phyloP scores from a whole-genome alignment of 1,140 invertebrate species.

The Diorhabda sublineata region DNA sequence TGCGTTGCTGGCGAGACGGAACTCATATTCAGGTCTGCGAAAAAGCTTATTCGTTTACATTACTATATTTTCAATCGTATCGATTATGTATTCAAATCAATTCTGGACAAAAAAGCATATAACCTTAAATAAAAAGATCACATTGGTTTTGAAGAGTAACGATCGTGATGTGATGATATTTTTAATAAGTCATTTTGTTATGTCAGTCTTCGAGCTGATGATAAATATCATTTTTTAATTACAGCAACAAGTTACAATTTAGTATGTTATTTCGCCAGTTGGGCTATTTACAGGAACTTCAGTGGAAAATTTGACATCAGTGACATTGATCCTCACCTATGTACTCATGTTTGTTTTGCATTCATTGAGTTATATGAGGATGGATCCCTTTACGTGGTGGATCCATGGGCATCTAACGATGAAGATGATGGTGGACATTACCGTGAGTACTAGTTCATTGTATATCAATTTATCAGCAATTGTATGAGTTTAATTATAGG shows the following conservation, averaged over 20 bases:
- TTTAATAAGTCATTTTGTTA: too few relatives aligned
- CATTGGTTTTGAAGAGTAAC: too few relatives aligned
- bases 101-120: too few relatives aligned
- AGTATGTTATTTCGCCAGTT: constrained; percentile 58
- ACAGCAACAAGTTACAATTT: constrained; percentile 15
- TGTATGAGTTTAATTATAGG: too few relatives aligned
- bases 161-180: too few relatives aligned
- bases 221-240: not conserved
- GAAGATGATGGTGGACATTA: constrained; percentile 16
- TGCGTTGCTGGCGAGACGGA: too few relatives aligned
- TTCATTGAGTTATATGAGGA: constrained; percentile 57
- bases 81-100: too few relatives aligned
- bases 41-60: too few relatives aligned
- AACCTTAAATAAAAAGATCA: too few relatives aligned
- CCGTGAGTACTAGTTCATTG: constrained; percentile 4
- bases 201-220: too few relatives aligned
- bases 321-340: constrained; percentile 59
- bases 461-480: not conserved
- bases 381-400: constrained; percentile 53
- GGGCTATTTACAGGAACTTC: constrained; percentile 57
- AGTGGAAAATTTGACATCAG: constrained; percentile 55
- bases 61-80: too few relatives aligned
- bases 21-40: too few relatives aligned
- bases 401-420: constrained; percentile 56
- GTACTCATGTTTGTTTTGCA: constrained; percentile 66